A percentile compares a stretch with the other conserved stretches of the same genome.
Evolutionary conservation across 1,140 invertebrate species (phyloP).

Genomic region (Acromyrmex heyeri): DNA sequence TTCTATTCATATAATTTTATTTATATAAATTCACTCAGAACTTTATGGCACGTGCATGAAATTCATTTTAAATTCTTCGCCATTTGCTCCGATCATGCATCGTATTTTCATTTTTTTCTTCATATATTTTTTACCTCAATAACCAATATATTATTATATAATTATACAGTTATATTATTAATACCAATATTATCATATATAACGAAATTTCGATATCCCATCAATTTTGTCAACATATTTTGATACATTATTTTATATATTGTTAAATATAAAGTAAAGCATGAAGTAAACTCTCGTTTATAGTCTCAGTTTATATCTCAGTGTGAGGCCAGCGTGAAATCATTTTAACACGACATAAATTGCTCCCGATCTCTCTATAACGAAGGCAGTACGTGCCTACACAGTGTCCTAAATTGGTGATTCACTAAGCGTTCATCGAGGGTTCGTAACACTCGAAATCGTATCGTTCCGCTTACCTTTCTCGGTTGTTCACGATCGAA

Average conservation of each 20-base stretch:
- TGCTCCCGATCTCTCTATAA: constrained; percentile 9
- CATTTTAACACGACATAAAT: constrained; percentile 24
- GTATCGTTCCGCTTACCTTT: constrained; percentile 43
- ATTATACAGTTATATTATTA: too few species aligned
- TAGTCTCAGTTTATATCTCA: too few species aligned
- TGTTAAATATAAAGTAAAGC: not conserved
- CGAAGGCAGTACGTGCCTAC: constrained; percentile 55
- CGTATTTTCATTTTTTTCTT: not conserved
- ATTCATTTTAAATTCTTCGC: not conserved
- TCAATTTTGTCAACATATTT: not conserved
- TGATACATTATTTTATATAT: not conserved
- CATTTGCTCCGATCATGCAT: not conserved
- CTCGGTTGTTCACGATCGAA: not conserved
- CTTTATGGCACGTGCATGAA: not conserved
- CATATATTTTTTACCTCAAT: not conserved
- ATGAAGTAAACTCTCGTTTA: constrained; percentile 13
- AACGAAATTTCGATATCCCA: not conserved
- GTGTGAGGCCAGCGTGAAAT: constrained; percentile 10
- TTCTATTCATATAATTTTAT: not conserved
- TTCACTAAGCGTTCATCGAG: constrained; percentile 49
- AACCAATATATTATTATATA: not conserved
- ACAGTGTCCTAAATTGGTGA: constrained; percentile 59
- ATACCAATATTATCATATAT: not conserved
- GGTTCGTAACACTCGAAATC: constrained; percentile 45
- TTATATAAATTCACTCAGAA: not conserved